Evolutionary conservation across 2,113 vertebrate genomes (phyloP).

Genomic region (Thamnophis sirtalis): DNA sequence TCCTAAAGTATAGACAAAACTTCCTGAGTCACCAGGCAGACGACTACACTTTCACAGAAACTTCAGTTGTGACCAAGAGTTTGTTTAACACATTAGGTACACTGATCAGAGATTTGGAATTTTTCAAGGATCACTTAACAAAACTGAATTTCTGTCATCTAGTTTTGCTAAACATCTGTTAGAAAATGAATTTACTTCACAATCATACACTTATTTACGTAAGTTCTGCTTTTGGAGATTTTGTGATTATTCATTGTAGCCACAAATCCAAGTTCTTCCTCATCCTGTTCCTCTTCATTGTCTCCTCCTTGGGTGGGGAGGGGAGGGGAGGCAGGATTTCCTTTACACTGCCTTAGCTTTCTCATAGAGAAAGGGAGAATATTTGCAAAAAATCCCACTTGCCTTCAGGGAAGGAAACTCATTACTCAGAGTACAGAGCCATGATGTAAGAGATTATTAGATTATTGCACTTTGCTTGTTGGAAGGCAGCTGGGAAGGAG

Average conservation of each 20-base stretch:
- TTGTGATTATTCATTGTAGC: neutral
- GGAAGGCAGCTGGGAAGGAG: neutral
- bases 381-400: neutral
- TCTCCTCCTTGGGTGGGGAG: neutral
- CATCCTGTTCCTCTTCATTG: neutral
- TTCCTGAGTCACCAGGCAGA: neutral
- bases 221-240: neutral
- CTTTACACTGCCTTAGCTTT: neutral
- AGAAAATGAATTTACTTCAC: neutral
- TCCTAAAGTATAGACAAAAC: neutral
- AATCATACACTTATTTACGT: neutral
- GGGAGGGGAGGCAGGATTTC: neutral
- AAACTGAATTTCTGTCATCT: neutral
- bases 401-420: neutral
- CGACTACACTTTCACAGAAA: neutral
- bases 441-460: neutral
- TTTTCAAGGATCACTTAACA: neutral
- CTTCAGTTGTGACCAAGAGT: neutral
- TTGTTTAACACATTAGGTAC: neutral
- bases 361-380: neutral
- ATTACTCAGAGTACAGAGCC: neutral
- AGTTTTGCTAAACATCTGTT: neutral
- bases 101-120: neutral
- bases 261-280: neutral
- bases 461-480: neutral